phyloP scores from a whole-genome alignment of 2,888 invertebrate genomes.

The Tinea trinotella region DNA sequence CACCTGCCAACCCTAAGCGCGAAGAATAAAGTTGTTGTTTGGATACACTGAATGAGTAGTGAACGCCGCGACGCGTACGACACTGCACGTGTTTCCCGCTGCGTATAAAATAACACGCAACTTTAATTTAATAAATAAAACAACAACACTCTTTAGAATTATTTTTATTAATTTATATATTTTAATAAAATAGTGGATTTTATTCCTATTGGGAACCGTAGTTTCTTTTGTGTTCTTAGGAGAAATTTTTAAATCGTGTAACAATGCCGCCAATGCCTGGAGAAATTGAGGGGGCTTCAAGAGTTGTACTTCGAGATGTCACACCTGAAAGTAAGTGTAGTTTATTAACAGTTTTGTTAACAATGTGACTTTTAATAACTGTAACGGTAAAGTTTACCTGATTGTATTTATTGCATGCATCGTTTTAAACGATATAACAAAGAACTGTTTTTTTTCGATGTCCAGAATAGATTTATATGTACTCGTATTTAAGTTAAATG shows the following conservation, averaged over 20 bases:
- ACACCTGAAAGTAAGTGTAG: slow-evolving; percentile 57
- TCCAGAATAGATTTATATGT: too few species aligned
- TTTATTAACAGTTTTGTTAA: too few species aligned
- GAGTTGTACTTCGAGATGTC: slow-evolving; percentile 50
- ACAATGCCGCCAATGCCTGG: slow-evolving; percentile 64
- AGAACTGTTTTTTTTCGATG: too few species aligned
- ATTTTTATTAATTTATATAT: not conserved
- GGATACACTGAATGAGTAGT: not conserved
- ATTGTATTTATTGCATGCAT: too few species aligned
- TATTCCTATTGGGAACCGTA: too few species aligned
- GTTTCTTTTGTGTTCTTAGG: slow-evolving; percentile 5
- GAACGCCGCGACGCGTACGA: not conserved
- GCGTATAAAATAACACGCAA: not conserved
- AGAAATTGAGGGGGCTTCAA: slow-evolving; percentile 37
- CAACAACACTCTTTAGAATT: not conserved
- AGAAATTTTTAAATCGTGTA: too few species aligned
- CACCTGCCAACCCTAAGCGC: too few species aligned
- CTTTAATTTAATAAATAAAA: not conserved
- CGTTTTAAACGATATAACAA: too few species aligned
- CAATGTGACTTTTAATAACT: not conserved
- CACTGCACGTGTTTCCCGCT: not conserved
- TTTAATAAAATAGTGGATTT: not conserved
- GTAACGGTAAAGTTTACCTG: too few species aligned
- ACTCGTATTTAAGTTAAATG: too few species aligned
- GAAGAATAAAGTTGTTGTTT: not conserved